Conservation (phyloP, 2,113 vertebrate species). For the Hiodon alosoides region DNA sequence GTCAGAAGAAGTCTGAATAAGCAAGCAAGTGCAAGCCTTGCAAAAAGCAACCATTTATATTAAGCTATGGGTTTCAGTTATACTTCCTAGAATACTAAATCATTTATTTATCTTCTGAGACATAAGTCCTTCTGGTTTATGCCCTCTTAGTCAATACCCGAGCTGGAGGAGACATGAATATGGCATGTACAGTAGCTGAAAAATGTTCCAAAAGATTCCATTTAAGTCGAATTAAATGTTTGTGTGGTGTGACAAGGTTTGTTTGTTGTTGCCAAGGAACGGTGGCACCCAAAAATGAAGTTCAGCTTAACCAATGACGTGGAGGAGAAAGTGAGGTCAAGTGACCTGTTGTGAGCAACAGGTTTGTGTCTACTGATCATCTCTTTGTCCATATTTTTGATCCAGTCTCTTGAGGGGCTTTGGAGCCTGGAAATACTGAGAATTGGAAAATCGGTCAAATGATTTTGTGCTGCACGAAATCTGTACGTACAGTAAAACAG, state of each 20-base stretch:
- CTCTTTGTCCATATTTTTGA: not conserved
- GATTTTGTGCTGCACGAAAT: not conserved
- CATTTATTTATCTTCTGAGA: too few species aligned
- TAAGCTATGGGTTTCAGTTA: too few species aligned
- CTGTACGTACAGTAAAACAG: not conserved
- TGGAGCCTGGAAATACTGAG: not conserved
- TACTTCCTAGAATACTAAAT: too few species aligned
- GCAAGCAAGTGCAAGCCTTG: not conserved
- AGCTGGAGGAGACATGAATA: too few species aligned
- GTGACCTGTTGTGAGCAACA: conserved; percentile 33
- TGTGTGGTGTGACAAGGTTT: conserved; percentile 4
- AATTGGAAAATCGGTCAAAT: not conserved
- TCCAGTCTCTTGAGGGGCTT: not conserved
- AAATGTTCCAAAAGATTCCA: too few species aligned
- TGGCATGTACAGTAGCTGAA: too few species aligned
- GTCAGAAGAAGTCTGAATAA: not conserved
- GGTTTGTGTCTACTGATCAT: conserved; percentile 18
- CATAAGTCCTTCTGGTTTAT: too few species aligned
- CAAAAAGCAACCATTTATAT: not conserved
- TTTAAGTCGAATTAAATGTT: not conserved
- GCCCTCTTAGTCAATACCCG: too few species aligned
- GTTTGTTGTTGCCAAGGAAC: conserved; percentile 44
- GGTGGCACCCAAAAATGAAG: conserved; percentile 31
- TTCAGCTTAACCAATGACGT: conserved; percentile 46
- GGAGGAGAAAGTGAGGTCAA: conserved; percentile 31